These are phyloP conservation scores for Drosophila falleni DNA, from an alignment of 2,888 invertebrate genomes.

Conservation along the genomic window DNA sequence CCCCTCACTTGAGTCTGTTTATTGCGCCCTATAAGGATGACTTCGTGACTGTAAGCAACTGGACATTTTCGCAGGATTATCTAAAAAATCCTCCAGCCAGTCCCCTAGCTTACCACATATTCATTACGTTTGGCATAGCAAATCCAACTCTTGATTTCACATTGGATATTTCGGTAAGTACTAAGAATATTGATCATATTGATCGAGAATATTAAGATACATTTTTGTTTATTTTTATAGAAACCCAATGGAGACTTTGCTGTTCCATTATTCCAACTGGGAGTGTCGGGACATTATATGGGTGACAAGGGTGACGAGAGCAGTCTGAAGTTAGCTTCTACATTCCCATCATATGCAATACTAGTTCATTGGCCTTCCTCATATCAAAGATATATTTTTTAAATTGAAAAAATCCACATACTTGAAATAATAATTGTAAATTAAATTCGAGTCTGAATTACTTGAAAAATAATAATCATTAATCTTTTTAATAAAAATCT, in stretches of 20 bases:
- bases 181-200: not conserved
- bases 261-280: constrained; percentile 83
- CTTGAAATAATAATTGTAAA: not conserved
- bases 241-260: constrained; percentile 59
- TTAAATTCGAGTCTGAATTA: not conserved
- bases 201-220: not conserved
- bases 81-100: constrained; percentile 57
- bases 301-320: constrained; percentile 85
- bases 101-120: constrained; percentile 73
- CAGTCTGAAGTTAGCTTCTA: constrained; percentile 84
- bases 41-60: constrained; percentile 63
- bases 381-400: constrained; percentile 82
- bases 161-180: constrained; percentile 59
- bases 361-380: constrained; percentile 86
- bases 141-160: constrained; percentile 67
- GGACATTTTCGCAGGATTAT: constrained; percentile 72
- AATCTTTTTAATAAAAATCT: not conserved
- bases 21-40: constrained; percentile 64
- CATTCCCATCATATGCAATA: constrained; percentile 86
- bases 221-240: constrained; percentile 15
- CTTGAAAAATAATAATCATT: not conserved
- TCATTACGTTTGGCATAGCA: constrained; percentile 69
- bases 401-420: not conserved
- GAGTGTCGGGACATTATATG: constrained; percentile 85
- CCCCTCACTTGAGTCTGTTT: constrained; percentile 66